phyloP scores from a whole-genome alignment of 2,797 vertebrate genomes.

The Crypturellus tataupa region DNA sequence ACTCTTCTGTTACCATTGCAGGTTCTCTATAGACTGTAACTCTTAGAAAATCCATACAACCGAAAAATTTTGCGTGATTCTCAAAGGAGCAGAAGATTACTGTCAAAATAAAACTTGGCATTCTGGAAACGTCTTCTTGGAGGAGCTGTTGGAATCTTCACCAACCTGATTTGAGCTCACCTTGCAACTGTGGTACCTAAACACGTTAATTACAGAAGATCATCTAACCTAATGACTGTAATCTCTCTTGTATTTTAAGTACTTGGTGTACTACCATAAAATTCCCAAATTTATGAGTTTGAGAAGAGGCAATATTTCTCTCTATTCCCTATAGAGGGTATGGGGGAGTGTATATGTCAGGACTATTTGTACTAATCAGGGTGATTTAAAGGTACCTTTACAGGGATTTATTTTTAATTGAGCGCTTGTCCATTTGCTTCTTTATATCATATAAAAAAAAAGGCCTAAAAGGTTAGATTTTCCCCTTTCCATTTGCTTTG shows the following conservation, averaged over 20 bases:
- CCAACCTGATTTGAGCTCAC: background rate
- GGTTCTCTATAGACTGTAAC: background rate
- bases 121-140: background rate
- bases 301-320: slow-evolving; percentile 56
- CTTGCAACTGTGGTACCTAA: background rate
- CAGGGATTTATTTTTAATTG: slow-evolving; percentile 54
- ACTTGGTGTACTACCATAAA: slow-evolving; percentile 26
- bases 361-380: slow-evolving; percentile 46
- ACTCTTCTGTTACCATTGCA: background rate
- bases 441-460: background rate
- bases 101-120: background rate
- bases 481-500: background rate
- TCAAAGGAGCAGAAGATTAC: background rate
- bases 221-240: slow-evolving; percentile 38
- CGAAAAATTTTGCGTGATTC: background rate
- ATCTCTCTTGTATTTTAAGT: slow-evolving; percentile 50
- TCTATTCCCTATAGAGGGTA: background rate
- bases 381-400: slow-evolving; percentile 45
- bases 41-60: background rate
- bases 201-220: background rate
- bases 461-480: slow-evolving; percentile 1
- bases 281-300: slow-evolving; percentile 46
- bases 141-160: background rate
- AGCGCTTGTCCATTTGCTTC: slow-evolving; percentile 42
- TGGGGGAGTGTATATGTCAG: slow-evolving; percentile 49